Percentiles rank a stretch among this genome's conserved stretches.
Evolutionary conservation across 2,797 vertebrate species (phyloP).

Genomic region (Parauchenoglanis punctatus): DNA sequence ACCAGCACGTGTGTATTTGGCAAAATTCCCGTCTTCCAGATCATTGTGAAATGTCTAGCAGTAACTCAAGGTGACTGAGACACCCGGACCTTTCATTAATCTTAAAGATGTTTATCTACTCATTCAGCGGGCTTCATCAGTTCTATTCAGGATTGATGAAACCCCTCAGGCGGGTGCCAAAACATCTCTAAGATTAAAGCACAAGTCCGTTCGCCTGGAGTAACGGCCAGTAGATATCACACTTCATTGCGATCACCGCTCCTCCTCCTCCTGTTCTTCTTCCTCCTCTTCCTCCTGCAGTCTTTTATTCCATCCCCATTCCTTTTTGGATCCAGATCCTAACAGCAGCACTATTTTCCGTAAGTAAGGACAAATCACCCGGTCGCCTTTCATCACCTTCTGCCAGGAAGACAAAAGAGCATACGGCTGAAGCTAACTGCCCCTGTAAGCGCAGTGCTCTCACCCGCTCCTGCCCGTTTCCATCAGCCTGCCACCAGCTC

Average conservation of each 20-base stretch:
- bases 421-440: slow-evolving; percentile 66
- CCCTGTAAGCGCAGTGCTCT: slow-evolving; percentile 66
- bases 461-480: slow-evolving; percentile 65
- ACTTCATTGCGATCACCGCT: neutral
- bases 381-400: slow-evolving; percentile 75
- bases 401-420: slow-evolving; percentile 77
- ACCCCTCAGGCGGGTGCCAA: slow-evolving; percentile 8
- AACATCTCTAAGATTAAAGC: slow-evolving; percentile 31
- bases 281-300: neutral
- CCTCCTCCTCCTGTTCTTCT: neutral
- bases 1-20: neutral
- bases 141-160: slow-evolving; percentile 14
- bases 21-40: neutral
- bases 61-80: slow-evolving; percentile 15
- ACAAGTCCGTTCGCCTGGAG: slow-evolving; percentile 1
- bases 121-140: slow-evolving; percentile 7
- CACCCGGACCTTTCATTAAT: neutral
- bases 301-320: slow-evolving; percentile 51
- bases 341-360: slow-evolving; percentile 73
- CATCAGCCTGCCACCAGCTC: slow-evolving; percentile 65
- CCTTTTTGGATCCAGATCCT: slow-evolving; percentile 78
- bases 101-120: slow-evolving; percentile 61
- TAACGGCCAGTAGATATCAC: neutral
- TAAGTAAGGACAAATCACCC: slow-evolving; percentile 77
- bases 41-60: neutral